These are phyloP conservation scores for Dendroctonus valens DNA, from an alignment of 1,140 invertebrate species.

Conservation along the genomic window DNA sequence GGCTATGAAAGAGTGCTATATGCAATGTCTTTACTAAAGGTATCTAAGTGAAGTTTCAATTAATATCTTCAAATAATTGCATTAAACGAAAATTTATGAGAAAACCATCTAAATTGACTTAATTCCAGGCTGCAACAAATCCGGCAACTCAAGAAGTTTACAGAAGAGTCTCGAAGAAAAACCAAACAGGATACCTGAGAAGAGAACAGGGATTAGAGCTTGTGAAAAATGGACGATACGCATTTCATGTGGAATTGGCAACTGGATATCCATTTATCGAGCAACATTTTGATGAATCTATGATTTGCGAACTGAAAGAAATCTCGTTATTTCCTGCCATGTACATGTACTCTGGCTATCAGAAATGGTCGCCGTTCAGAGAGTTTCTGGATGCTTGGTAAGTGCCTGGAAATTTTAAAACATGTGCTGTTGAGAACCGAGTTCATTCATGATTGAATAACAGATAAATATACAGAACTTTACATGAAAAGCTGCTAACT, in stretches of 20 bases:
- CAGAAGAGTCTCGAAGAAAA: conserved; percentile 11
- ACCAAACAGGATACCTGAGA: conserved; percentile 33
- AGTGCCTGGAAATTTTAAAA: conserved; percentile 3
- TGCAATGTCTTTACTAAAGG: conserved; percentile 35
- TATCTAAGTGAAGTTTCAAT: background rate
- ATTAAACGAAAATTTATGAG: background rate
- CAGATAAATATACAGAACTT: too few relatives aligned
- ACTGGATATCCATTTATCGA: conserved; percentile 45
- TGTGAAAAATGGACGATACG: conserved; percentile 41
- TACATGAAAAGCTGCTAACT: too few relatives aligned
- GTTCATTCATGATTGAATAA: background rate
- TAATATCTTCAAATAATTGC: background rate
- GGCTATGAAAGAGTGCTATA: conserved; percentile 41
- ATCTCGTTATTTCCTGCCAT: conserved; percentile 41
- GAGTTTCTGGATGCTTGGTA: conserved; percentile 44
- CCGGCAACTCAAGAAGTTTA: conserved; percentile 19
- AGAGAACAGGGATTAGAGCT: conserved; percentile 37
- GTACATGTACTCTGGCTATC: conserved; percentile 40
- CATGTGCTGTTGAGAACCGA: background rate
- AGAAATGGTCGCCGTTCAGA: conserved; percentile 42
- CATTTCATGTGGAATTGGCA: conserved; percentile 42
- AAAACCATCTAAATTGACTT: background rate
- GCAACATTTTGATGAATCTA: conserved; percentile 36
- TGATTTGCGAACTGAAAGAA: conserved; percentile 45
- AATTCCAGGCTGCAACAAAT: conserved; percentile 9